Evolutionary conservation across 2,888 invertebrate species (phyloP).

Genomic region (Stenodema calcarata): DNA sequence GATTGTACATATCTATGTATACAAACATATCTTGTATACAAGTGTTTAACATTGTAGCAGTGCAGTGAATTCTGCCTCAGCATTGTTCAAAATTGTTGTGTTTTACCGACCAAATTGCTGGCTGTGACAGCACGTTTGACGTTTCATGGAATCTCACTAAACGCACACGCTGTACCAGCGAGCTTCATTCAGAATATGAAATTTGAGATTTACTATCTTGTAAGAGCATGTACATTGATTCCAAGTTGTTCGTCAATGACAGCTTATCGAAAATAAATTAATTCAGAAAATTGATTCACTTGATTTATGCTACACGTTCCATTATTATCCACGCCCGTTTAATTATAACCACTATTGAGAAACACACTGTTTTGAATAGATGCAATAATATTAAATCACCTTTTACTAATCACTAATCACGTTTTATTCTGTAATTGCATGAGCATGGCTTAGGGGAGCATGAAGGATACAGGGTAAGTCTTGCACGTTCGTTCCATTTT

Average conservation of each 20-base stretch:
- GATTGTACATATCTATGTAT: constrained; percentile 31
- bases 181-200: not conserved
- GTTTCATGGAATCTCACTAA: constrained; percentile 2
- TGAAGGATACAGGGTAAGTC: constrained; percentile 39
- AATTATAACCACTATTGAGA: too few relatives aligned
- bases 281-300: not conserved
- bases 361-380: not conserved
- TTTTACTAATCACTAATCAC: constrained; percentile 22
- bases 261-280: not conserved
- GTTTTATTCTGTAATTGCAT: constrained; percentile 20
- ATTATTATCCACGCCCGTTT: not conserved
- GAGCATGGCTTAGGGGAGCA: constrained; percentile 42
- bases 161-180: constrained; percentile 37
- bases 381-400: not conserved
- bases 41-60: not conserved
- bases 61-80: not conserved
- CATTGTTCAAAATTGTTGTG: not conserved
- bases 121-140: constrained; percentile 37
- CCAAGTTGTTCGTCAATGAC: not conserved
- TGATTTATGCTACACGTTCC: not conserved
- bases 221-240: not conserved
- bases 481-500: constrained; percentile 14
- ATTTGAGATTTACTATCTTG: not conserved
- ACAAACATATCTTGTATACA: constrained; percentile 29
- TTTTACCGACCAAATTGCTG: constrained; percentile 43